These are phyloP conservation scores for Torymus tubicola DNA, from an alignment of 2,888 invertebrate genomes.

Conservation along the genomic window DNA sequence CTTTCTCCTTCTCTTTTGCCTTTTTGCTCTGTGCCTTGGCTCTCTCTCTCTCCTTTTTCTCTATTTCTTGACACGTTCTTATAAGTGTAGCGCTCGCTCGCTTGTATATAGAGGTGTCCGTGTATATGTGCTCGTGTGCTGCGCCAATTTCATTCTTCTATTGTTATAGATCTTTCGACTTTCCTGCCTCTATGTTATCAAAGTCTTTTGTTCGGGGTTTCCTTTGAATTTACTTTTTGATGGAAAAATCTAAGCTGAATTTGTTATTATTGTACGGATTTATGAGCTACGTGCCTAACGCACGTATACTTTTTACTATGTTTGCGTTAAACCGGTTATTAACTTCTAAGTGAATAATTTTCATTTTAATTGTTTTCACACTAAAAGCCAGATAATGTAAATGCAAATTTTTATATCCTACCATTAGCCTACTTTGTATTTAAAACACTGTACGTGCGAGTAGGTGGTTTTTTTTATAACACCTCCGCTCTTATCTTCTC, in stretches of 20 bases:
- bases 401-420: slow-evolving; percentile 34
- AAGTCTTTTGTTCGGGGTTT: too few species aligned
- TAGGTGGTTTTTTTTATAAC: slow-evolving; percentile 9
- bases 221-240: too few species aligned
- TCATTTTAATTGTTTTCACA: slow-evolving; percentile 9
- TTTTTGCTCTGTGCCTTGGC: slow-evolving; percentile 14
- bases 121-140: not conserved
- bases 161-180: slow-evolving; percentile 16
- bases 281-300: too few species aligned
- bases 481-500: too few species aligned
- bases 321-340: slow-evolving; percentile 13
- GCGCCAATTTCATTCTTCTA: slow-evolving; percentile 23
- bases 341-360: slow-evolving; percentile 28
- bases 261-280: too few species aligned
- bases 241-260: too few species aligned
- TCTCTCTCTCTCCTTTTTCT: slow-evolving; percentile 13
- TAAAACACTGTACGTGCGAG: not conserved
- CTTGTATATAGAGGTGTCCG: too few species aligned
- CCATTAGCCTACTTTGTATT: slow-evolving; percentile 30
- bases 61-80: slow-evolving; percentile 33
- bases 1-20: slow-evolving; percentile 1
- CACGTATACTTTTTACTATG: too few species aligned
- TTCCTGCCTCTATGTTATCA: not conserved
- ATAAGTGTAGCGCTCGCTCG: not conserved
- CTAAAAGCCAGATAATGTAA: slow-evolving; percentile 36